phyloP scores from a whole-genome alignment of 2,888 invertebrate species.

The Nomada ferruginata region DNA sequence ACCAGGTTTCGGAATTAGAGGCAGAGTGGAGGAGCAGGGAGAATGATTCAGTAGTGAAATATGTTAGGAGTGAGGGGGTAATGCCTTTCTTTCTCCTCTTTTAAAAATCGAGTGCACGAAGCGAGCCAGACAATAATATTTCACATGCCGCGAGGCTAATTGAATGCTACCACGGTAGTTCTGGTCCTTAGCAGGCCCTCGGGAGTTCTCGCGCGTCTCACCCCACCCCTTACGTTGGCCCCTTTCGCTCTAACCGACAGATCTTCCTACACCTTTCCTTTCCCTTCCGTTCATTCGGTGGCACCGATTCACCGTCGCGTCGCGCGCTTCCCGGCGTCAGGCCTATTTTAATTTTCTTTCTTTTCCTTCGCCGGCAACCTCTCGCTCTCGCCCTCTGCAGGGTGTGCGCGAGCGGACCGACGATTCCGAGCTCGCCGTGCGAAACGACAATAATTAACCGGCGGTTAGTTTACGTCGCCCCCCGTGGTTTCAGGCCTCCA shows the following conservation, averaged over 20 bases:
- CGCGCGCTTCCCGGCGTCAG: conserved; percentile 38
- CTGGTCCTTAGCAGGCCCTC: conserved; percentile 75
- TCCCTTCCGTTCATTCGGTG: conserved; percentile 32
- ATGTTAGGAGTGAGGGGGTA: conserved; percentile 74
- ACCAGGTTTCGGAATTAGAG: neutral
- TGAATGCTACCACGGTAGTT: conserved; percentile 84
- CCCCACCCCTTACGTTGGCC: conserved; percentile 4
- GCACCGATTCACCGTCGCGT: conserved; percentile 60
- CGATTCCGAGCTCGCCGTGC: conserved; percentile 61
- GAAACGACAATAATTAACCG: conserved; percentile 83
- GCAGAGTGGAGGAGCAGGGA: conserved; percentile 14
- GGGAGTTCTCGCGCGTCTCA: conserved; percentile 60
- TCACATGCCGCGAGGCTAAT: conserved; percentile 83
- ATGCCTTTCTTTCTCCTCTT: conserved; percentile 71
- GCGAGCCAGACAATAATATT: conserved; percentile 79
- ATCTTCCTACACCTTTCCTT: conserved; percentile 26
- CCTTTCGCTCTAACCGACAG: conserved; percentile 45
- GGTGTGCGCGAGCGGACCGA: conserved; percentile 36
- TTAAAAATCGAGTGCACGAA: conserved; percentile 76
- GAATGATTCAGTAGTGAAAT: conserved; percentile 77
- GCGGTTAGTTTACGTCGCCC: conserved; percentile 83
- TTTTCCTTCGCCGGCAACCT: neutral
- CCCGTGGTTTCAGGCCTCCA: conserved; percentile 75
- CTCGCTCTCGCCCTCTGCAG: neutral
- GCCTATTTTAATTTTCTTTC: conserved; percentile 16